Evolutionary conservation across 2,797 vertebrate genomes (phyloP), one percentile per base, ranked within the genome.

Genomic region (Sciurus carolinensis): DNA sequence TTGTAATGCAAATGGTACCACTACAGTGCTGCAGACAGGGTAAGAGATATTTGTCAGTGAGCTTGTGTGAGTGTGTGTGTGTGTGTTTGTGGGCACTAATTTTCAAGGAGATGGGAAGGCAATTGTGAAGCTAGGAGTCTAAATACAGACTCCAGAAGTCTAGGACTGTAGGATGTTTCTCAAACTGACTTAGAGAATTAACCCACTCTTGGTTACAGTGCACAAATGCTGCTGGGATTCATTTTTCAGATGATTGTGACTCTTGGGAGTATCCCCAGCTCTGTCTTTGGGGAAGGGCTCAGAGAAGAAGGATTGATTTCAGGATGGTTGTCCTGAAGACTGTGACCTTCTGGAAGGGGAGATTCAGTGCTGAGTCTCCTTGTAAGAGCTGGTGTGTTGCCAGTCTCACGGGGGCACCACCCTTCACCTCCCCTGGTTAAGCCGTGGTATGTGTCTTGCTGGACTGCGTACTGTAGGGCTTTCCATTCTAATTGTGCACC

Each of bases 391-490:
- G 2, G 0, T 4, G n/a, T 22, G 12, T 36, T 62, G 5, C 28
- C 44, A 76, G 39, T 54, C 36, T 84, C 20, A 47, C 66, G 24
- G 2, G 20, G 66, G 15, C 6, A 52, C 33, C 42, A 2, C 7
- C 22, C 14, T 24, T 8, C 4, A 14, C 42, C 39, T 80, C 39
- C 52, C 50, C 52, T 50, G 59, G 26, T 15, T 33, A n/a, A 94
- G 76, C 71, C 22, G 13, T 13, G 71, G 14, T 39, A 3, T 2
- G 1, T 59, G 12, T 42, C 73, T 52, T 36, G 22, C 20, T 52
- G 87, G 62, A 59, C n/a, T 33, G 28, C 5, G 3, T 33, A 5
- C 0, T 1, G 33, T 22, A 10, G 1, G 9, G 1, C 28, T 75
- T 42, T 83, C 24, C 15, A 28, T 79, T 81, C 82, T 76, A 15